These are phyloP conservation scores for Littorina saxatilis DNA, from an alignment of 1,140 invertebrate genomes.

Conservation along the genomic window DNA sequence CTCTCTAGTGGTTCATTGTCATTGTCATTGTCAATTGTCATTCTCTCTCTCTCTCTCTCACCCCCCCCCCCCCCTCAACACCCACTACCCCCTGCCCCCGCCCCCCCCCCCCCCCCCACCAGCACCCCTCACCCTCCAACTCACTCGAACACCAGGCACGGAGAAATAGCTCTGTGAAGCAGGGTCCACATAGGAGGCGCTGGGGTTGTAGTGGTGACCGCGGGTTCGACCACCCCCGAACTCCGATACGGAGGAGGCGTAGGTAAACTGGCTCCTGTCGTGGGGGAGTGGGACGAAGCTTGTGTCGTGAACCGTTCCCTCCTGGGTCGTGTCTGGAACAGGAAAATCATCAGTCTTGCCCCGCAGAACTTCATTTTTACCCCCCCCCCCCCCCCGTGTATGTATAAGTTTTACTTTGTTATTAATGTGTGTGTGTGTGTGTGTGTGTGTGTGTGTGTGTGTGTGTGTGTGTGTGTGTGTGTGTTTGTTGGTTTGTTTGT, in stretches of 20 bases:
- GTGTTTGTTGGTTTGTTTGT: too few species aligned
- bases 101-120: neutral
- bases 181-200: neutral
- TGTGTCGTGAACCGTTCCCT: neutral
- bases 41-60: neutral
- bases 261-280: slow-evolving; percentile 10
- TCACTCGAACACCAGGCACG: neutral
- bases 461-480: too few species aligned
- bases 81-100: neutral
- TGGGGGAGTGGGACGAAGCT: neutral
- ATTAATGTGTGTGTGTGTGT: too few species aligned
- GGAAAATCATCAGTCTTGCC: neutral
- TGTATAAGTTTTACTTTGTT: too few species aligned
- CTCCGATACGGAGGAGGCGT: neutral
- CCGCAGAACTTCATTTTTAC: neutral
- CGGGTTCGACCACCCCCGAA: neutral
- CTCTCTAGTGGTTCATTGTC: neutral
- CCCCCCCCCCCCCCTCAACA: neutral
- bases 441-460: too few species aligned
- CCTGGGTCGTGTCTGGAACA: neutral
- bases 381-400: too few species aligned
- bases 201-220: neutral
- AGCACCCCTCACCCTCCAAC: neutral
- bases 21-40: too few species aligned
- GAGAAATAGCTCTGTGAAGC: slow-evolving; percentile 13